Evolutionary conservation across 2,888 invertebrate species (phyloP).

Genomic region (Ernsta delagoae): DNA sequence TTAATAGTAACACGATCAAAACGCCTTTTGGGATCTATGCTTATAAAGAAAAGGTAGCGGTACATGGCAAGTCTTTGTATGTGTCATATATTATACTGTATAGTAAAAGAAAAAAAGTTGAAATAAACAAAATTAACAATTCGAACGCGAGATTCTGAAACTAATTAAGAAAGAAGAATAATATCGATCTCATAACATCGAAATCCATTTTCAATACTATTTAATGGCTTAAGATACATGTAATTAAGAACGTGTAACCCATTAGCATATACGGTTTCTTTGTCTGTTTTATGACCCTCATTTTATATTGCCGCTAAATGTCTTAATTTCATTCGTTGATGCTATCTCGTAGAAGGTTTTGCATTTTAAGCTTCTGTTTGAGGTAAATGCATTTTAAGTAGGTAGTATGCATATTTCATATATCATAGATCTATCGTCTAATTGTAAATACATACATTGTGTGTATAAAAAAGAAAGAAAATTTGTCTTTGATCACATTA

Average conservation of each 20-base stretch:
- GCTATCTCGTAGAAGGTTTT: constrained; percentile 29
- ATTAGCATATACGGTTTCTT: constrained; percentile 36
- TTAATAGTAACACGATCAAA: not conserved
- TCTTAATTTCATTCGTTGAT: constrained; percentile 37
- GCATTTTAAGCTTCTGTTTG: constrained; percentile 35
- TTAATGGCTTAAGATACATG: constrained; percentile 30
- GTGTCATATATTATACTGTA: too few species aligned
- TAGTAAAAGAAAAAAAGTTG: not conserved
- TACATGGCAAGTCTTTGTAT: too few species aligned
- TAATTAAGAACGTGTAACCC: constrained; percentile 27
- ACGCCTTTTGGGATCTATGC: too few species aligned
- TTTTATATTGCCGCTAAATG: constrained; percentile 34
- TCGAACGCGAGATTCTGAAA: not conserved
- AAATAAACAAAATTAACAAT: not conserved
- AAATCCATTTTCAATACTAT: constrained; percentile 15
- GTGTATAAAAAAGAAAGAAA: too few species aligned
- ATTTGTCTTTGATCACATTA: too few species aligned
- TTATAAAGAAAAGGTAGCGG: too few species aligned
- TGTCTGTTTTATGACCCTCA: constrained; percentile 32
- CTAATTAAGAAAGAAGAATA: constrained; percentile 1
- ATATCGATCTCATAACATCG: not conserved
- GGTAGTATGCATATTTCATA: not conserved
- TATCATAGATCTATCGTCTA: too few species aligned
- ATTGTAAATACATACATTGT: constrained; percentile 3
- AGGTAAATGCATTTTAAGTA: constrained; percentile 15